A percentile compares a stretch with the other conserved stretches of the same genome.
Evolutionary conservation across 2,888 invertebrate species (phyloP).

Genomic region (Drosophila koepferae): DNA sequence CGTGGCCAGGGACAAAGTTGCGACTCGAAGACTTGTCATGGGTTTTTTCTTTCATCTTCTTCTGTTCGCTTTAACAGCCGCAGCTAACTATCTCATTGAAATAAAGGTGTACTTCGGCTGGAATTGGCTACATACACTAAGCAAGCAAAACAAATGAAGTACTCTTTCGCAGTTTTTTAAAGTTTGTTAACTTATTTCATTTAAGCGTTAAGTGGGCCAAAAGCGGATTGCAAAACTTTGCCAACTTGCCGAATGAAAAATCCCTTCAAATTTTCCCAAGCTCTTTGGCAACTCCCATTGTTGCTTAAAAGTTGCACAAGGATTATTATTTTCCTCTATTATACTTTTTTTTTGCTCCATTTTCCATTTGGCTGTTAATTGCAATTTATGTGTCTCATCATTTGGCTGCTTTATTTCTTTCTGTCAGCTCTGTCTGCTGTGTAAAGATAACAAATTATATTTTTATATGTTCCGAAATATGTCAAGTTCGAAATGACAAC

Average conservation of each 20-base stretch:
- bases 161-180: slow-evolving; percentile 23
- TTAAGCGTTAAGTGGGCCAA: slow-evolving; percentile 36
- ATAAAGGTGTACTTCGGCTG: slow-evolving; percentile 24
- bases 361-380: slow-evolving; percentile 1
- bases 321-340: background rate
- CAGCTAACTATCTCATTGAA: slow-evolving; percentile 14
- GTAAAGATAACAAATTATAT: background rate
- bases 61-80: background rate
- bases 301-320: slow-evolving; percentile 8
- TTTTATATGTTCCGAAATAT: background rate
- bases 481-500: background rate
- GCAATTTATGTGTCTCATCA: background rate
- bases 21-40: slow-evolving; percentile 23
- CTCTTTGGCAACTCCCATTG: slow-evolving; percentile 16
- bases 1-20: slow-evolving; percentile 45
- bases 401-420: background rate
- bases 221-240: slow-evolving; percentile 34
- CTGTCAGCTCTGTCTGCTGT: background rate
- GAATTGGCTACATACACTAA: slow-evolving; percentile 15
- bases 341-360: background rate
- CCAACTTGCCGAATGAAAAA: slow-evolving; percentile 29
- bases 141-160: slow-evolving; percentile 10
- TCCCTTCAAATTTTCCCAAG: slow-evolving; percentile 21
- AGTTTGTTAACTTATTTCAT: slow-evolving; percentile 36
- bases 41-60: slow-evolving; percentile 14